Percentiles rank a stretch among this genome's conserved stretches.
phyloP scores from a whole-genome alignment of 1,140 invertebrate genomes.

The Mylabris phalerata region DNA sequence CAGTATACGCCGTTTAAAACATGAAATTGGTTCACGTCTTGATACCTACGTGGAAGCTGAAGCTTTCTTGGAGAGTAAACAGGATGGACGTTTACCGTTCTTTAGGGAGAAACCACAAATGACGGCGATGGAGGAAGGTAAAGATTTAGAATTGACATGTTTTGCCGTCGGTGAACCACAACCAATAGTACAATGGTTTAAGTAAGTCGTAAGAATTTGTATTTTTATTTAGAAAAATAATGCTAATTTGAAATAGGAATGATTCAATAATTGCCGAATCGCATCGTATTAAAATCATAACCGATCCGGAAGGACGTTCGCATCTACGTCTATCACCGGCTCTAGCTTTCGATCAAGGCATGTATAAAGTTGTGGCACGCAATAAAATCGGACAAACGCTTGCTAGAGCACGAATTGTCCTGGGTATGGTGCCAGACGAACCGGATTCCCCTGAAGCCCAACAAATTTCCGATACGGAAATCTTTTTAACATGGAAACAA shows the following conservation, averaged over 20 bases:
- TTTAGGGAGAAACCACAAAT: constrained; percentile 75
- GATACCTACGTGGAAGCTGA: constrained; percentile 79
- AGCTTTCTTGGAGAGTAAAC: constrained; percentile 71
- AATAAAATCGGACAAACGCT: constrained; percentile 77
- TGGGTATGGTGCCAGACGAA: constrained; percentile 64
- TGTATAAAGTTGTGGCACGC: constrained; percentile 92
- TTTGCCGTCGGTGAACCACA: constrained; percentile 83
- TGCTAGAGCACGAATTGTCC: constrained; percentile 65
- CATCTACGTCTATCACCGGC: constrained; percentile 69
- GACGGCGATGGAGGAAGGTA: constrained; percentile 70
- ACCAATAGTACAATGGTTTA: constrained; percentile 93
- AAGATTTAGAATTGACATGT: constrained; percentile 71
- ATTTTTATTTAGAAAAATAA: too few species aligned
- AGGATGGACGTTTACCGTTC: constrained; percentile 71
- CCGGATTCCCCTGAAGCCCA: constrained; percentile 82
- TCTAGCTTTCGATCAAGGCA: constrained; percentile 74
- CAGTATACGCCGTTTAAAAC: constrained; percentile 65
- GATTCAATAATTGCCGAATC: constrained; percentile 78
- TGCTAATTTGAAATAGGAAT: constrained; percentile 47
- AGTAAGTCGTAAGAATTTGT: constrained; percentile 42
- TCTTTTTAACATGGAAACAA: constrained; percentile 82
- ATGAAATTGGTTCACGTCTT: constrained; percentile 71
- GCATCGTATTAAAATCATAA: constrained; percentile 66
- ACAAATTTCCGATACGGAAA: constrained; percentile 77
- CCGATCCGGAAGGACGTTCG: constrained; percentile 70